phyloP scores from a whole-genome alignment of 1,140 invertebrate species.

The Dinoponera quadriceps region DNA sequence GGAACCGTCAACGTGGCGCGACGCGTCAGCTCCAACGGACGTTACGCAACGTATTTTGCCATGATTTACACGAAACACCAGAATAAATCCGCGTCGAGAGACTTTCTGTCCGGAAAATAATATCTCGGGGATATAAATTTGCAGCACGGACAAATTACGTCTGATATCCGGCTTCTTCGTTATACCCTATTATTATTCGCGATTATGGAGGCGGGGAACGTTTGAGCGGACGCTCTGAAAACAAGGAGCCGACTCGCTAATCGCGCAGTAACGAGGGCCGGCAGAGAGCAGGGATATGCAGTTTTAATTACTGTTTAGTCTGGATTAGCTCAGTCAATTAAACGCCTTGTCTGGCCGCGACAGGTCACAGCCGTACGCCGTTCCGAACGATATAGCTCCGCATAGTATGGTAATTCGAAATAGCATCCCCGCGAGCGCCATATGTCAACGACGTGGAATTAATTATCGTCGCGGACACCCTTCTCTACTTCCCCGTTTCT shows the following conservation, averaged over 20 bases:
- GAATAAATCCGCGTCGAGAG: conserved; percentile 17
- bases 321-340: conserved; percentile 71
- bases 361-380: conserved; percentile 61
- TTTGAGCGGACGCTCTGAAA: background rate
- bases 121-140: background rate
- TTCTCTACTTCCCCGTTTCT: conserved; percentile 55
- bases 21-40: background rate
- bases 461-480: conserved; percentile 69
- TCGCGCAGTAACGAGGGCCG: conserved; percentile 38
- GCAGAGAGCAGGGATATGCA: background rate
- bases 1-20: background rate
- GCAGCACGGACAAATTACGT: background rate
- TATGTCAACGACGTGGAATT: conserved; percentile 75
- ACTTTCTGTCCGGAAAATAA: background rate
- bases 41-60: background rate
- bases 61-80: background rate
- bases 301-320: conserved; percentile 69
- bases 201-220: conserved; percentile 4
- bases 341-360: conserved; percentile 66
- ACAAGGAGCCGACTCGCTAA: conserved; percentile 12
- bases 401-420: conserved; percentile 74
- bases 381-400: conserved; percentile 69
- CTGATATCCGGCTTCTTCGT: background rate
- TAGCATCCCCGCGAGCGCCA: conserved; percentile 70
- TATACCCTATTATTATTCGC: background rate